phyloP scores from a whole-genome alignment of 2,888 invertebrate genomes.

The Lasioglossum calceatum region DNA sequence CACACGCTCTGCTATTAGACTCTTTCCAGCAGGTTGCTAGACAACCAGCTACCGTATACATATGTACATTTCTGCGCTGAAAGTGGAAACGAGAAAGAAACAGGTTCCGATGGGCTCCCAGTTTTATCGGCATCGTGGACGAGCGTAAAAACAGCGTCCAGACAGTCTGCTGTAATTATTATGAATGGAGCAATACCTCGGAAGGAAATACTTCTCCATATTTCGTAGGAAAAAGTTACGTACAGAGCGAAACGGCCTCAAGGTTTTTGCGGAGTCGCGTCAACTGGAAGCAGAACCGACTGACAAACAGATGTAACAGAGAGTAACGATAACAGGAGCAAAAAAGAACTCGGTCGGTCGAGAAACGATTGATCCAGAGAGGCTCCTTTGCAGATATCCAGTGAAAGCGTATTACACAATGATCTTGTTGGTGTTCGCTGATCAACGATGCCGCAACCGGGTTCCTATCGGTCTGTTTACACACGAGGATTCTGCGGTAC shows the following conservation, averaged over 20 bases:
- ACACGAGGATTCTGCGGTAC: conserved; percentile 11
- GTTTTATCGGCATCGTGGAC: neutral
- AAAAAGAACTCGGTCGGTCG: conserved; percentile 24
- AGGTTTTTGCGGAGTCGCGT: neutral
- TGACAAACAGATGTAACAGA: neutral
- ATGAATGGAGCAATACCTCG: neutral
- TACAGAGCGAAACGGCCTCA: neutral
- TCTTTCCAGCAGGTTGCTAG: no score
- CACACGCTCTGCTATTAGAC: neutral
- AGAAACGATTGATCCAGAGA: conserved; percentile 38
- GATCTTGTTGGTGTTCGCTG: conserved; percentile 57
- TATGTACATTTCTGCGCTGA: neutral
- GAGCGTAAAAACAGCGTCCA: neutral
- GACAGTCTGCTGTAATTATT: neutral
- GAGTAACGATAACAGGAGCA: neutral
- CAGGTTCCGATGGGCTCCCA: neutral
- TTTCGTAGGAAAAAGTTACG: neutral
- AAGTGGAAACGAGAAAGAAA: neutral
- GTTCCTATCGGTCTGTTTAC: conserved; percentile 59
- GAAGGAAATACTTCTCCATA: neutral
- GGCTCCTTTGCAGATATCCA: conserved; percentile 36
- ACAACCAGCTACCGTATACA: no score
- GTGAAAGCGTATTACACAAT: conserved; percentile 73
- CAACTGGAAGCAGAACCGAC: neutral
- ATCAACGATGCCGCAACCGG: conserved; percentile 65